Evolutionary conservation across 2,888 invertebrate genomes (phyloP), one percentile per base, ranked within the genome.

Genomic region (Gibbula magus): DNA sequence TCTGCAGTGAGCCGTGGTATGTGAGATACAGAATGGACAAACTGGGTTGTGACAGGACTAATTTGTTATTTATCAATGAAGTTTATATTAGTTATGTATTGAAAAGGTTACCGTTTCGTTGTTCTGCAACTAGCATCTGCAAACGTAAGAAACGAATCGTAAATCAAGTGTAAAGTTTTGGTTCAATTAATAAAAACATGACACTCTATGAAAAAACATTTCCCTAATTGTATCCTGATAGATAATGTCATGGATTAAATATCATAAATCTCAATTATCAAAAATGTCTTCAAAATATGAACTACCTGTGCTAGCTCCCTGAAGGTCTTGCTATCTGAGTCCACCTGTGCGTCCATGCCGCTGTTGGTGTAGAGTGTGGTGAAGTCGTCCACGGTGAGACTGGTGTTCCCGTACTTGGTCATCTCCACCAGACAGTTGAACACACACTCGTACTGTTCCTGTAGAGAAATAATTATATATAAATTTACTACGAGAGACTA

Each of bases 391-490:
- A 61, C 61, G 29, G 25, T 29, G 29, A 61, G 25, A 25, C 61
- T 61, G 13, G 61, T 61, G 61, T 29, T 22, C 29, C 61, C 61
- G 61, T 22, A 61, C 18, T 25, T 61, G 29, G 61, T 61, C 61
- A 61, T 61, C 61, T 61, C 61, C 29, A 61, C 61, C 61, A 61
- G 61, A 61, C 61, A 61, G 29, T 61, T 13, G 61, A 61, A 61
- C 29, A 61, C 61, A 61, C 61, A 61, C 29, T 61, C 61, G 25
- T 61, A 61, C 61, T 61, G 61, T 8, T 13, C 25, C 61, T 61
- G 61, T 7, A 29, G 29, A 13, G 16, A 18, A 61, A 16, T 13
- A 25, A 1, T 13, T 16, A 0, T 25, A 61, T 0, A 54, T 0
- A 54, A 13, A 20, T 18, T 8, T 53, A n/a, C 0, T 53, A 2